Conservation (phyloP, 2,797 vertebrate species). For the Phoeniculus purpureus region DNA sequence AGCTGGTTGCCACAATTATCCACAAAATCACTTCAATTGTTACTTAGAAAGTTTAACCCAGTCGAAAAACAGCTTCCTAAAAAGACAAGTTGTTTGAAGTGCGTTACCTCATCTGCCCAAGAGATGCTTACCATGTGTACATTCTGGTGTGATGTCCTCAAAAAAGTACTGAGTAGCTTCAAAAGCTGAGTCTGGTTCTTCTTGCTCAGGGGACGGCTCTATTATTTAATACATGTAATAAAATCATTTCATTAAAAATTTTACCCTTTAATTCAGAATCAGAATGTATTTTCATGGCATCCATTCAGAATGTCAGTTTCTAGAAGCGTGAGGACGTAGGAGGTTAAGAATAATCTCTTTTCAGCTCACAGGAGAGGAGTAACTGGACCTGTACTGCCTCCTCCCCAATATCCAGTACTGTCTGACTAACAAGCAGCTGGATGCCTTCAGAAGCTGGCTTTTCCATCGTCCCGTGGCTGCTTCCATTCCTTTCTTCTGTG, state of each 20-base stretch:
- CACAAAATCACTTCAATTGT: background rate
- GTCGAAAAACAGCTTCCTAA: background rate
- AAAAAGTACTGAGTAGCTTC: conserved; percentile 99
- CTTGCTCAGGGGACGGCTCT: conserved; percentile 89
- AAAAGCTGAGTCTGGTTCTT: conserved; percentile 96
- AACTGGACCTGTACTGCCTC: background rate
- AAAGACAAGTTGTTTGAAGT: background rate
- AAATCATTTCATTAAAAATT: background rate
- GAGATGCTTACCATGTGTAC: conserved; percentile 84
- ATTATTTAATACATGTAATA: conserved; percentile 74
- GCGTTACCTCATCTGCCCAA: background rate
- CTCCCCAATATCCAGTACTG: background rate
- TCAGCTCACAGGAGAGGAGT: background rate
- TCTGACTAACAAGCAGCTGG: background rate
- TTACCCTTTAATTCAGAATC: background rate
- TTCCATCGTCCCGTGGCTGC: background rate
- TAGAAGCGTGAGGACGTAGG: background rate
- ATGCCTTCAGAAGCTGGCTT: background rate
- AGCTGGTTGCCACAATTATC: too few species aligned
- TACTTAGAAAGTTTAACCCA: background rate
- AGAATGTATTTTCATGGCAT: background rate
- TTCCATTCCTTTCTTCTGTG: background rate
- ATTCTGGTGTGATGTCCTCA: conserved; percentile 96
- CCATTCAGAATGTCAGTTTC: background rate
- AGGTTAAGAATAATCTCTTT: background rate